phyloP scores from a whole-genome alignment of 2,797 vertebrate genomes.

The Tenualosa thibaudeaui region DNA sequence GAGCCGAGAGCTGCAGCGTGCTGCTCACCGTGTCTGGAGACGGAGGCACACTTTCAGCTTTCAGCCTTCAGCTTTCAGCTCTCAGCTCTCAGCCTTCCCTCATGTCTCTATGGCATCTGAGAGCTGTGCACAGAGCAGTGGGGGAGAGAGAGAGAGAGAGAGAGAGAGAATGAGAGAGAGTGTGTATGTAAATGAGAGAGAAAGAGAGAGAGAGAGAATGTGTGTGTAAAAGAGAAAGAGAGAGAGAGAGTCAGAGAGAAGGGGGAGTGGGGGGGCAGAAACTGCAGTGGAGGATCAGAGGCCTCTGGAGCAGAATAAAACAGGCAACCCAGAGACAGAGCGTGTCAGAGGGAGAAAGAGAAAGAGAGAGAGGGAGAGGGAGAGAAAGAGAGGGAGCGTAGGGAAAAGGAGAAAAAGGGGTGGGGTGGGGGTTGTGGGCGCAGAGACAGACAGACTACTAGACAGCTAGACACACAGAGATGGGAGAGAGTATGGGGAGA shows the following conservation, averaged over 20 bases:
- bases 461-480: conserved; percentile 21
- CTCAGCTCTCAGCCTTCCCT: neutral
- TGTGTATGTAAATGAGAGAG: neutral
- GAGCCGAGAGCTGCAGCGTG: neutral
- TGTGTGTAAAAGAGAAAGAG: neutral
- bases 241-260: neutral
- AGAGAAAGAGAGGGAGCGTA: neutral
- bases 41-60: neutral
- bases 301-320: conserved; percentile 18
- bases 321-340: conserved; percentile 20
- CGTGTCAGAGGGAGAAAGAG: neutral
- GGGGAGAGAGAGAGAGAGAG: neutral
- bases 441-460: conserved; percentile 18
- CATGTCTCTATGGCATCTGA: neutral
- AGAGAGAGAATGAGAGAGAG: neutral
- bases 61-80: neutral
- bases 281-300: conserved; percentile 27
- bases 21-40: neutral
- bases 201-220: neutral
- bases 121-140: neutral
- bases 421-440: neutral
- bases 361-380: neutral
- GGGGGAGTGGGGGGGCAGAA: neutral
- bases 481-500: conserved; percentile 23
- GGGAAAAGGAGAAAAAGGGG: neutral